These are phyloP conservation scores for Oceanodroma tethys DNA, from an alignment of 2,113 vertebrate genomes.

Conservation along the genomic window DNA sequence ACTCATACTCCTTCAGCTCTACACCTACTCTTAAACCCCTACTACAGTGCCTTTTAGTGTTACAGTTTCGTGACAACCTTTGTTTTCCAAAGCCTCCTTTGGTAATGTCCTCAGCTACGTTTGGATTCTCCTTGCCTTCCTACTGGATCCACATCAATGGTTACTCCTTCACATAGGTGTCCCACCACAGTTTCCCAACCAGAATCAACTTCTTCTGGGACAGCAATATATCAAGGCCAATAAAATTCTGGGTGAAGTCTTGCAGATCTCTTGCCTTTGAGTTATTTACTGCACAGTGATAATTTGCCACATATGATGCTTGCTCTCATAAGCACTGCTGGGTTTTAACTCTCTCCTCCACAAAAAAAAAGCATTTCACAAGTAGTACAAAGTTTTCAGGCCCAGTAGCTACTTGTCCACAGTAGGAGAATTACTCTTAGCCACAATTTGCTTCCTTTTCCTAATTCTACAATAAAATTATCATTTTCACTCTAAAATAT, in stretches of 20 bases:
- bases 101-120: background rate
- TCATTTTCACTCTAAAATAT: background rate
- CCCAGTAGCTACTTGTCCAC: background rate
- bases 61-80: background rate
- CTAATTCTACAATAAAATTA: background rate
- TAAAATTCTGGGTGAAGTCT: background rate
- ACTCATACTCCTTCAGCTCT: background rate
- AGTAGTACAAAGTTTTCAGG: background rate
- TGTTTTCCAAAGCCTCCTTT: background rate
- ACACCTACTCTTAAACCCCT: background rate
- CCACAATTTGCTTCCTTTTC: background rate
- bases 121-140: background rate
- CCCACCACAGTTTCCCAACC: background rate
- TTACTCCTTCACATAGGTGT: background rate
- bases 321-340: background rate
- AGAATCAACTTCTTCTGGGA: background rate
- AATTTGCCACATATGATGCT: background rate
- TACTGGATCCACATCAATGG: background rate
- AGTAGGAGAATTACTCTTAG: background rate
- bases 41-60: background rate
- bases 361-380: background rate
- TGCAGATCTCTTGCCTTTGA: background rate
- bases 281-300: background rate
- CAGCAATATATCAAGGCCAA: background rate
- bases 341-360: background rate